Evolutionary conservation across 2,113 vertebrate genomes (phyloP).

Genomic region (Mionectes macconnelli): DNA sequence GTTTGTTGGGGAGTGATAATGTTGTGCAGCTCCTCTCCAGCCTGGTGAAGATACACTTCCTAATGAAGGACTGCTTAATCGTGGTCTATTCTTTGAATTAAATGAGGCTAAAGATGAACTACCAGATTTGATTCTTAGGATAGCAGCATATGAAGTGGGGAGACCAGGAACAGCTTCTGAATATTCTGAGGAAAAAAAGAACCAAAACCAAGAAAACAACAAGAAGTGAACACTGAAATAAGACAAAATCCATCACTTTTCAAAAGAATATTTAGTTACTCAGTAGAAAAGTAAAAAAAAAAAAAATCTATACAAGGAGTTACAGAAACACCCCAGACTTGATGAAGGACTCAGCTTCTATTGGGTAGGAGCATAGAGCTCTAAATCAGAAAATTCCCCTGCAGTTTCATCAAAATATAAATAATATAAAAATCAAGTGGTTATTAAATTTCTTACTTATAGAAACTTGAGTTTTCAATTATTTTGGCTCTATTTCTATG

Average conservation of each 20-base stretch:
- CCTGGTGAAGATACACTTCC: conserved; percentile 70
- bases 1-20: conserved; percentile 77
- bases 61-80: conserved; percentile 67
- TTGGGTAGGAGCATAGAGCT: not conserved
- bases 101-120: conserved; percentile 78
- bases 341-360: not conserved
- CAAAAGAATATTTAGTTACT: not conserved
- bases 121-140: conserved; percentile 85
- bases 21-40: conserved; percentile 80
- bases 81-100: conserved; percentile 77
- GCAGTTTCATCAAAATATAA: not conserved
- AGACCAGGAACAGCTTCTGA: conserved; percentile 79
- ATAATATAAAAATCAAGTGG: not conserved
- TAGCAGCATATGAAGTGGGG: conserved; percentile 84
- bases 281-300: not conserved
- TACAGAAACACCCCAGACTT: not conserved
- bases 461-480: not conserved
- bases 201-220: rapidly evolving
- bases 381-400: not conserved
- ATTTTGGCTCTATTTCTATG: not conserved
- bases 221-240: not conserved
- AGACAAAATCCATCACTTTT: not conserved
- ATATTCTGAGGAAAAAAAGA: conserved; percentile 70
- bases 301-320: not conserved
- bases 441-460: not conserved